A percentile compares a stretch with the other conserved stretches of the same genome.
phyloP scores from a whole-genome alignment of 2,797 vertebrate species.

The Orestias chungarensis region DNA sequence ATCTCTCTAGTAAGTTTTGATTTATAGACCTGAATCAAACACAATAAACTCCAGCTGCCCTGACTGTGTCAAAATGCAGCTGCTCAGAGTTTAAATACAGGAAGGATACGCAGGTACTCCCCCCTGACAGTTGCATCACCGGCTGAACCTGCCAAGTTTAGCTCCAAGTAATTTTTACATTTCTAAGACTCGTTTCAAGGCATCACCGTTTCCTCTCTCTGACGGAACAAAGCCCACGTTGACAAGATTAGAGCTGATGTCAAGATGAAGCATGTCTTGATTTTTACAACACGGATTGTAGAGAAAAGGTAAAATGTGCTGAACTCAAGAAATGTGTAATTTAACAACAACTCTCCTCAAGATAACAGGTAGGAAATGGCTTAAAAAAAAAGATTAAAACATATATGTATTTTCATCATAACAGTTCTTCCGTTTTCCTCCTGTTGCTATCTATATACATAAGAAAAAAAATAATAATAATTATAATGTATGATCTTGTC shows the following conservation, averaged over 20 bases:
- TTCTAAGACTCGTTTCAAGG: conserved; percentile 29
- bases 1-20: not conserved
- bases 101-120: conserved; percentile 2
- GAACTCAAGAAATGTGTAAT: conserved; percentile 1
- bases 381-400: not conserved
- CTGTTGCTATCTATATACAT: no score
- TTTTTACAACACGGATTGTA: conserved; percentile 18
- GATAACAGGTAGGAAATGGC: conserved; percentile 5
- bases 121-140: conserved; percentile 6
- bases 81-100: not conserved
- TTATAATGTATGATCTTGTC: not conserved
- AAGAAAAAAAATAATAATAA: no score
- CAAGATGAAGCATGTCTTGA: conserved; percentile 15
- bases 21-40: not conserved
- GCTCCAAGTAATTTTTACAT: conserved; percentile 26
- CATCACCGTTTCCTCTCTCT: conserved; percentile 14
- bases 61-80: conserved; percentile 7
- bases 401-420: not conserved
- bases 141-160: conserved; percentile 24
- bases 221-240: conserved; percentile 12
- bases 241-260: conserved; percentile 24
- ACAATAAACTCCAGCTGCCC: not conserved
- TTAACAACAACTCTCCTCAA: conserved; percentile 10
- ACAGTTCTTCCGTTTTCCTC: not conserved
- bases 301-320: conserved; percentile 6